These are phyloP conservation scores for Tinea pellionella DNA, from an alignment of 2,888 invertebrate species.

Conservation along the genomic window DNA sequence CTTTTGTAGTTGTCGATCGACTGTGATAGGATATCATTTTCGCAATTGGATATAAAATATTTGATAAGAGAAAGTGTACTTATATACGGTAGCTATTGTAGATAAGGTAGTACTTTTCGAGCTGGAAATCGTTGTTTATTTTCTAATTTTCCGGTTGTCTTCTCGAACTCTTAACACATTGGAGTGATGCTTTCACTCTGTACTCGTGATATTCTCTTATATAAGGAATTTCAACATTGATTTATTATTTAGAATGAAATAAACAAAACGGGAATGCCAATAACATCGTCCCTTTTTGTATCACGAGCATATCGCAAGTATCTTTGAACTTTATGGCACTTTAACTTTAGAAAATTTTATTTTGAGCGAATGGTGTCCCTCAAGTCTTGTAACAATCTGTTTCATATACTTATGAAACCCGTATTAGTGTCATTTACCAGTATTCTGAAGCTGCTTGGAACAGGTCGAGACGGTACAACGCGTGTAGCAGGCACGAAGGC, in stretches of 20 bases:
- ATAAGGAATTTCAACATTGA: constrained; percentile 10
- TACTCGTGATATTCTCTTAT: constrained; percentile 7
- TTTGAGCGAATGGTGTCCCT: too few species aligned
- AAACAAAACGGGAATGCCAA: not conserved
- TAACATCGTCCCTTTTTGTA: not conserved
- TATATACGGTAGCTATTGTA: not conserved
- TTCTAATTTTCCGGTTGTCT: constrained; percentile 67
- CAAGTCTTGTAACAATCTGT: too few species aligned
- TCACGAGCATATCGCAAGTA: too few species aligned
- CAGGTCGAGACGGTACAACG: too few species aligned
- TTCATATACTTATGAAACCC: too few species aligned
- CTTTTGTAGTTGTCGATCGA: not conserved
- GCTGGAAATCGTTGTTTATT: constrained; percentile 46
- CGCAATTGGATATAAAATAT: too few species aligned
- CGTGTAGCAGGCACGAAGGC: too few species aligned
- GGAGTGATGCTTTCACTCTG: constrained; percentile 11
- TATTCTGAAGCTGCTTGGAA: too few species aligned
- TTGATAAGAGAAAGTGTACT: too few species aligned
- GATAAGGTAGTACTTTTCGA: constrained; percentile 3
- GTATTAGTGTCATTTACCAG: too few species aligned
- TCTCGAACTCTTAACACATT: constrained; percentile 34
- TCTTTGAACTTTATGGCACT: too few species aligned
- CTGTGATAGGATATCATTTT: not conserved
- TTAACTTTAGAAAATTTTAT: too few species aligned
- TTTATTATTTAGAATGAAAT: constrained; percentile 8